phyloP scores from a whole-genome alignment of 2,888 invertebrate species.

The Rotaria magnacalcarata region DNA sequence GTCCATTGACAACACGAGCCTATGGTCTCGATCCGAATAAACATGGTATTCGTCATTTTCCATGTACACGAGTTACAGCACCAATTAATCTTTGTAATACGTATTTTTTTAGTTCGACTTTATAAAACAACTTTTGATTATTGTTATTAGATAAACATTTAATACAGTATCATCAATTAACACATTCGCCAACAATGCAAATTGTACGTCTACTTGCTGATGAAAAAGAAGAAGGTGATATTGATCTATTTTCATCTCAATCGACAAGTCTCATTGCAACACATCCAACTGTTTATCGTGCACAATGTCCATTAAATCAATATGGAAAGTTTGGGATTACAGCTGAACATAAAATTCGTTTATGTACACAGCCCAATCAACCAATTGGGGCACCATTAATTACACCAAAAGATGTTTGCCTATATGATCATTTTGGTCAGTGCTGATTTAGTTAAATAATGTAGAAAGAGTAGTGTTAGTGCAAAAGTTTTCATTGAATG shows the following conservation, averaged over 20 bases:
- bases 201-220: background rate
- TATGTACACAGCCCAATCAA: slow-evolving; percentile 7
- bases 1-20: background rate
- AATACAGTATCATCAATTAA: slow-evolving; percentile 16
- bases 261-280: background rate
- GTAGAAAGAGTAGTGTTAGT: no score
- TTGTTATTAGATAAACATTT: background rate
- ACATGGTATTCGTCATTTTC: slow-evolving; percentile 25
- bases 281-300: slow-evolving; percentile 6
- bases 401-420: background rate
- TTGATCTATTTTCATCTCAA: slow-evolving; percentile 15
- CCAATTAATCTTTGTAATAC: background rate
- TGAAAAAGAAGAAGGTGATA: slow-evolving; percentile 4
- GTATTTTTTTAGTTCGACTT: no score
- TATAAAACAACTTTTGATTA: no score
- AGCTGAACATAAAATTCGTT: slow-evolving; percentile 1
- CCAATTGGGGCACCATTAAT: background rate
- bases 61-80: slow-evolving; percentile 8
- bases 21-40: background rate
- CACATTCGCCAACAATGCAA: background rate
- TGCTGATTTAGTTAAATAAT: background rate
- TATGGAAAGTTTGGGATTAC: background rate
- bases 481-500: no score
- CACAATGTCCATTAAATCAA: slow-evolving; percentile 6
- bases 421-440: slow-evolving; percentile 15